Evolutionary conservation across 2,113 vertebrate species (phyloP).

Genomic region (Strix aluco): DNA sequence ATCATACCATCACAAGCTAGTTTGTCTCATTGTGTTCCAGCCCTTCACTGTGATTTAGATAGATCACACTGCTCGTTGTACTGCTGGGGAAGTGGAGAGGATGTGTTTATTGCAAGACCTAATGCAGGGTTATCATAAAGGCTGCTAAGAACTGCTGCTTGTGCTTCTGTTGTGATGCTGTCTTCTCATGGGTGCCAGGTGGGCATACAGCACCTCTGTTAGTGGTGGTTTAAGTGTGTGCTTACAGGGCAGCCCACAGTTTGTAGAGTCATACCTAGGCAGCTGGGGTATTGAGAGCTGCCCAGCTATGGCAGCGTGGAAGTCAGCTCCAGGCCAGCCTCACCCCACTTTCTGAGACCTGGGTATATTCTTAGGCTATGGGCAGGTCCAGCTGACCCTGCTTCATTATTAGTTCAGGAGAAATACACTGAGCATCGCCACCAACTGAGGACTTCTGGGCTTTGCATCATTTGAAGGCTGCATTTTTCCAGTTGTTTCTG

Average conservation of each 20-base stretch:
- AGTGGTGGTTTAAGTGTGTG: not conserved
- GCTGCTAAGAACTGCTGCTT: not conserved
- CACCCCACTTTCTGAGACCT: accelerated
- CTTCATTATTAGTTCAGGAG: not conserved
- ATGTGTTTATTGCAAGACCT: not conserved
- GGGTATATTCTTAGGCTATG: not conserved
- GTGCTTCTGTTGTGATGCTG: not conserved
- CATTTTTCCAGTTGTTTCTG: not conserved
- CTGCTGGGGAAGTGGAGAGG: not conserved
- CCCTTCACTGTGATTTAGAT: not conserved
- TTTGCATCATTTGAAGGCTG: not conserved
- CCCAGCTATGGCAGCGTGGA: not conserved
- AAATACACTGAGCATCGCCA: not conserved
- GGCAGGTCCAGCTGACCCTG: not conserved
- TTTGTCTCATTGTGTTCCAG: not conserved
- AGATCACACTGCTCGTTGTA: not conserved
- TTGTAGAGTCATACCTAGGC: not conserved
- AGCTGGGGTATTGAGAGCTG: not conserved
- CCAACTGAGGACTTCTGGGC: not conserved
- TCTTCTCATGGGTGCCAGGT: not conserved
- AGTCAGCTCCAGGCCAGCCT: not conserved
- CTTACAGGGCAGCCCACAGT: not conserved
- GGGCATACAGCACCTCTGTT: not conserved
- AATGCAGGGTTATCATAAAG: not conserved
- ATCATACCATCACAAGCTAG: not conserved